Conservation (phyloP, 2,888 invertebrate species). For the Polymixis lichenea region DNA sequence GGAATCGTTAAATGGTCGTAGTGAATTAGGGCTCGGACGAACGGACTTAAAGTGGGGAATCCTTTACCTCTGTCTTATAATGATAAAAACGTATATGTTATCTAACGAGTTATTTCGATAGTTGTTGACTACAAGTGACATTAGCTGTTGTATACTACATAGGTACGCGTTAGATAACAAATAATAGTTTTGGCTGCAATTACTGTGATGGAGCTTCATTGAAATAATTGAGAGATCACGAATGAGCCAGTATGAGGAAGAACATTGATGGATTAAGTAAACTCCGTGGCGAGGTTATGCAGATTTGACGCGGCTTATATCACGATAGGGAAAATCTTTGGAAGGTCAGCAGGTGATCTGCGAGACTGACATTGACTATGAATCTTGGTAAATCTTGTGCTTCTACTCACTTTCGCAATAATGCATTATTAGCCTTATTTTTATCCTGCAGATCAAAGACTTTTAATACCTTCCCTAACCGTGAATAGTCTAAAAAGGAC, state of each 20-base stretch:
- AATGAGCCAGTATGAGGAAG: conserved; percentile 45
- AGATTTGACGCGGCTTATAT: conserved; percentile 38
- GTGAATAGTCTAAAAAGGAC: too few relatives aligned
- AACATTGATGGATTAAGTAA: conserved; percentile 51
- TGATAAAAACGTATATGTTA: conserved; percentile 14
- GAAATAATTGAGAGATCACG: conserved; percentile 55
- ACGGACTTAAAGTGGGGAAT: too few relatives aligned
- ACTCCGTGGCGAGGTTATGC: conserved; percentile 44
- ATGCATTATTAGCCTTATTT: too few relatives aligned
- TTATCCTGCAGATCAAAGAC: neutral
- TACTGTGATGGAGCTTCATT: conserved; percentile 17
- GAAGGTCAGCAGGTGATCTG: conserved; percentile 21
- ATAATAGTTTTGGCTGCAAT: conserved; percentile 33
- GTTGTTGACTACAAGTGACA: conserved; percentile 9
- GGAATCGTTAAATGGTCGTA: too few relatives aligned
- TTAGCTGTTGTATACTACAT: conserved; percentile 9
- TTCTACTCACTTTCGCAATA: conserved; percentile 1
- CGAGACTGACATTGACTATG: neutral
- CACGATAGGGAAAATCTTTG: conserved; percentile 32
- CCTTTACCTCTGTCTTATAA: neutral
- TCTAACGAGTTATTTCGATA: conserved; percentile 16
- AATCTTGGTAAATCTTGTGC: neutral
- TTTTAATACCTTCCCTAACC: too few relatives aligned
- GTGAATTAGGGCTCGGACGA: too few relatives aligned
- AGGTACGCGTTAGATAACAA: conserved; percentile 46